Evolutionary conservation across 2,888 invertebrate genomes (phyloP).

Genomic region (Chaitophorus viminalis): DNA sequence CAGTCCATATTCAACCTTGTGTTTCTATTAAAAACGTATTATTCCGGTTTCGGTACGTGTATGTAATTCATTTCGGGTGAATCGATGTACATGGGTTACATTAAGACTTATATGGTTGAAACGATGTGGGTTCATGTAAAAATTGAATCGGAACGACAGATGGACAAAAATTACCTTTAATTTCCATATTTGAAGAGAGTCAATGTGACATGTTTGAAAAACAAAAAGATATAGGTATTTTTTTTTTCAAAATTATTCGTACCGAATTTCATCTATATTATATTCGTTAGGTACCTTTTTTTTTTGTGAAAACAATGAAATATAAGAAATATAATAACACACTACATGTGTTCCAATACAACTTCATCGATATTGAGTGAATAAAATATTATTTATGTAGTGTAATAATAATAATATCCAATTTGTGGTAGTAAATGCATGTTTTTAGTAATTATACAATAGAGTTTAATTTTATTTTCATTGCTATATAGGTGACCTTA

Average conservation of each 20-base stretch:
- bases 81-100: neutral
- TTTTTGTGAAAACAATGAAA: neutral
- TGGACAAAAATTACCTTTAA: neutral
- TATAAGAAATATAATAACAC: neutral
- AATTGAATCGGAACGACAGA: conserved; percentile 20
- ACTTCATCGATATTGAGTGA: no score
- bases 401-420: no score
- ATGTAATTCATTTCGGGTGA: neutral
- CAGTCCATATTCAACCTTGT: no score
- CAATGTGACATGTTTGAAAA: conserved; percentile 33
- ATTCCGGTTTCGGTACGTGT: neutral
- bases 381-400: no score
- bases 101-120: neutral
- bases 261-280: neutral
- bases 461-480: no score
- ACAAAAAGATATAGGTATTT: neutral
- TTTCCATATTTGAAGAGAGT: conserved; percentile 27
- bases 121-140: conserved; percentile 1
- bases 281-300: neutral
- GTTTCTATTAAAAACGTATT: neutral
- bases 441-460: no score
- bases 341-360: no score
- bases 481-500: no score
- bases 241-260: neutral
- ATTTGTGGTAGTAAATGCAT: no score